A percentile compares a stretch with the other conserved stretches of the same genome.
These are phyloP conservation scores for Centropus bengalensis DNA, from an alignment of 2,113 vertebrate genomes.

Conservation along the genomic window DNA sequence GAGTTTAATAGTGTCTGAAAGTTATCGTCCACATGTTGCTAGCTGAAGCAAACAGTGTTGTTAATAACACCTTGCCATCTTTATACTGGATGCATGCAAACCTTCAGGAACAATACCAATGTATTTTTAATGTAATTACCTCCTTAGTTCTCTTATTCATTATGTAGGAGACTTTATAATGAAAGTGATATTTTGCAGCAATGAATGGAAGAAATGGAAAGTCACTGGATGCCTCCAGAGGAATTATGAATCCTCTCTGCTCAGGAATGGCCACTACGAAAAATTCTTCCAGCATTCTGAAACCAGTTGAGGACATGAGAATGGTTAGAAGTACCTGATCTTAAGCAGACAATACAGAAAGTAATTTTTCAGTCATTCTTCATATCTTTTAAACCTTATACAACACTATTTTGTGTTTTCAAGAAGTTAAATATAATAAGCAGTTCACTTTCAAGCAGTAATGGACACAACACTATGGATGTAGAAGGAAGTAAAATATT, in stretches of 20 bases:
- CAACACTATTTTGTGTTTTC: neutral
- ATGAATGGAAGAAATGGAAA: neutral
- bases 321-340: neutral
- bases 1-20: neutral
- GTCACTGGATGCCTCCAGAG: neutral
- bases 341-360: neutral
- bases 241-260: neutral
- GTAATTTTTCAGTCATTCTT: neutral
- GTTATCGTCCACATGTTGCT: neutral
- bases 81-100: neutral
- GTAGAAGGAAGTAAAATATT: neutral
- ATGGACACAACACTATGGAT: neutral
- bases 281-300: neutral
- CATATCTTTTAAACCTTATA: neutral
- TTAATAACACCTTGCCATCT: neutral
- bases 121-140: neutral
- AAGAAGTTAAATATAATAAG: neutral
- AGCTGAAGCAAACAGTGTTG: neutral
- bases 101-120: neutral
- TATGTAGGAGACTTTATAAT: neutral
- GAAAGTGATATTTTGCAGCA: neutral
- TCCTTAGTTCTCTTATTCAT: neutral
- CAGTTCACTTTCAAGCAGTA: neutral
- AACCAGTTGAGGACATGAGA: accelerated
- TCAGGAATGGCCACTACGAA: neutral